Base-by-base conservation (phyloP, 1,140 invertebrate genomes). In the Metaphire vulgaris region DNA sequence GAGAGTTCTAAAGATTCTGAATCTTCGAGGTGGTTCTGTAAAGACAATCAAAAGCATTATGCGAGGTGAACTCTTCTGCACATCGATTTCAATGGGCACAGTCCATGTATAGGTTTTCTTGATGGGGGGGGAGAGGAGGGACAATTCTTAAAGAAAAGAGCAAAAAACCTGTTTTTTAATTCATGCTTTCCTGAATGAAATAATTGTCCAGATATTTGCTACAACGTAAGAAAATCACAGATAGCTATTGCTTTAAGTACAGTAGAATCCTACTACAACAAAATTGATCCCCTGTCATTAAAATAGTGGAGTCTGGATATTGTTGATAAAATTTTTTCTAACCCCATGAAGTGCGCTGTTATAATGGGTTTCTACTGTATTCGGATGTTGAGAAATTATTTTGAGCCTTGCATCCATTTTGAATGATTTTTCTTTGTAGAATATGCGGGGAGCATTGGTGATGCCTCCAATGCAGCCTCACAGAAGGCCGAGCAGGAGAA, bases 11-110 rank as follows among this genome's bases (percentile, higher is more conserved):
- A 91, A 95, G 82, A 95, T 97, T 80, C 86, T 98, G 30, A 95
- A 94, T 80, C 89, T 97, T 77, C 87, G 94, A 78, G 91, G 93
- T 75, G 94, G 92, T 2, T 96, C 94, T 0, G 88, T 97, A 31
- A 97, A 96, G 87, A 94, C 93, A n/a, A 95, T 98, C 76, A 88
- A 93, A 79, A 93, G 95, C 84, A 92, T 97, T 28, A 96, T 97
- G 92, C 90, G 95, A 90, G 93, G 93, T 91, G 85, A 64, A 66
- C 32, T 31, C n/a, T 65, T 69, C 33, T 67, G 2, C 15, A 32
- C 75, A 14, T 69, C 2, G 1, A 72, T 26, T 72, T 34, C 14
- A 33, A 33, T 21, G 33, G 6, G 15, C 12, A 72, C n/a, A 32
- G 28, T 26, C 33, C 14, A 16, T 75, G 26, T 15, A 15, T 65